phyloP scores from a whole-genome alignment of 2,113 vertebrate species.

The Daubentonia madagascariensis region DNA sequence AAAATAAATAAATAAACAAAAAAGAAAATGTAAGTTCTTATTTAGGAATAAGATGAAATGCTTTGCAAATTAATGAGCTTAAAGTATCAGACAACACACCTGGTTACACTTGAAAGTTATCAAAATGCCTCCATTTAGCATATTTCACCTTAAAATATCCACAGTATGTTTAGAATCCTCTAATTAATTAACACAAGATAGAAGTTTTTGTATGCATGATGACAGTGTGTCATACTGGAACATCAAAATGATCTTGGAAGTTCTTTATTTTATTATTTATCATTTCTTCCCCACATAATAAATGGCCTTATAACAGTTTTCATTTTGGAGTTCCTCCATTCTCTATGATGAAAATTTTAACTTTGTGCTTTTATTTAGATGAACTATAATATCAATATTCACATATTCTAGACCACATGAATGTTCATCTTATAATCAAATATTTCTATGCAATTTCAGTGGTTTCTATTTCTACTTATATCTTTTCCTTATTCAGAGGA shows the following conservation, averaged over 20 bases:
- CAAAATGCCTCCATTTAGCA: slow-evolving; percentile 63
- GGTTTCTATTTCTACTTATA: background rate
- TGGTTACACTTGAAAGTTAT: slow-evolving; percentile 68
- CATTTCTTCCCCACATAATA: background rate
- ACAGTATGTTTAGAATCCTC: slow-evolving; percentile 37
- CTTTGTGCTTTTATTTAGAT: background rate
- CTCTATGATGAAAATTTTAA: background rate
- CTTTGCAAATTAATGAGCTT: slow-evolving; percentile 63
- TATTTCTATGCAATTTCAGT: background rate
- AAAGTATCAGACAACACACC: slow-evolving; percentile 54
- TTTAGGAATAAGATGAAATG: slow-evolving; percentile 55
- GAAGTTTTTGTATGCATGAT: background rate
- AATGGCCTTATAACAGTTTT: background rate
- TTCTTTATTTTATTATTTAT: background rate
- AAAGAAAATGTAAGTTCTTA: slow-evolving; percentile 63
- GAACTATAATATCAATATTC: background rate
- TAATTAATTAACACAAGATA: slow-evolving; percentile 31
- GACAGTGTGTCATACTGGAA: background rate
- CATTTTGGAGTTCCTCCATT: background rate
- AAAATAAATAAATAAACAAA: slow-evolving; percentile 29
- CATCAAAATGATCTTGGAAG: slow-evolving; percentile 19
- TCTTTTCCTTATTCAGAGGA: slow-evolving; percentile 4
- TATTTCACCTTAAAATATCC: slow-evolving; percentile 66
- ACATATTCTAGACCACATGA: background rate
- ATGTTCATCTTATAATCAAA: background rate